These are phyloP conservation scores for Pristionchus exspectatus DNA, from an alignment of 2,888 invertebrate species.

Conservation along the genomic window DNA sequence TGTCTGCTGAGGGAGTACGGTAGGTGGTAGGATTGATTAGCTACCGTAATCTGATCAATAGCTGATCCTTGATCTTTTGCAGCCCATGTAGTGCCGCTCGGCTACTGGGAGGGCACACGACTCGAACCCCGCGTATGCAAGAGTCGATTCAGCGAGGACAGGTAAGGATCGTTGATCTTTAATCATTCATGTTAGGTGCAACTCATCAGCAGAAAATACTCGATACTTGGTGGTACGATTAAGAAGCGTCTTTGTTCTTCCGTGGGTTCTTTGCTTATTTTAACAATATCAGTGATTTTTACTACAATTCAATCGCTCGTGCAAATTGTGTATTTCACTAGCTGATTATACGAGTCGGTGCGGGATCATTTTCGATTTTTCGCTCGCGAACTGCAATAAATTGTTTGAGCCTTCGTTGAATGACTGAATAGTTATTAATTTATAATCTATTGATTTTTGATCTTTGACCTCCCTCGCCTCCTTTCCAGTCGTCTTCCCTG, in stretches of 20 bases:
- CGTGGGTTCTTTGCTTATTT: too few relatives aligned
- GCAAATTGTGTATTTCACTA: too few relatives aligned
- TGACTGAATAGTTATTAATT: too few relatives aligned
- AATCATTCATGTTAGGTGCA: background rate
- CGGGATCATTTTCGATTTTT: too few relatives aligned
- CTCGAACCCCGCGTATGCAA: background rate
- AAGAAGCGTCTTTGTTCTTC: too few relatives aligned
- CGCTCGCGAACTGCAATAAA: too few relatives aligned
- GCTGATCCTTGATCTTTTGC: background rate
- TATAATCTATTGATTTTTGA: background rate
- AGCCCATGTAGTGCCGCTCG: background rate
- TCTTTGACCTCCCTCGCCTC: background rate
- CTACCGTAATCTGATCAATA: background rate
- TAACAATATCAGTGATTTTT: too few relatives aligned
- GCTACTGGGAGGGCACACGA: slow-evolving; percentile 25
- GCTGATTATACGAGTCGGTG: too few relatives aligned
- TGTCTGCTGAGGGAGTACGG: background rate
- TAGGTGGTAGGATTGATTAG: background rate
- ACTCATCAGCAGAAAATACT: too few relatives aligned
- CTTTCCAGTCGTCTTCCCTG: slow-evolving; percentile 34
- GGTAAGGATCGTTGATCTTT: background rate
- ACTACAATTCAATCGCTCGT: too few relatives aligned
- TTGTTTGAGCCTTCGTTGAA: too few relatives aligned
- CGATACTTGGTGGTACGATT: too few relatives aligned
- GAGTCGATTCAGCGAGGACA: background rate